Base-by-base conservation (phyloP, 2,888 invertebrate species). In the Marasmarcha lunaedactyla region DNA sequence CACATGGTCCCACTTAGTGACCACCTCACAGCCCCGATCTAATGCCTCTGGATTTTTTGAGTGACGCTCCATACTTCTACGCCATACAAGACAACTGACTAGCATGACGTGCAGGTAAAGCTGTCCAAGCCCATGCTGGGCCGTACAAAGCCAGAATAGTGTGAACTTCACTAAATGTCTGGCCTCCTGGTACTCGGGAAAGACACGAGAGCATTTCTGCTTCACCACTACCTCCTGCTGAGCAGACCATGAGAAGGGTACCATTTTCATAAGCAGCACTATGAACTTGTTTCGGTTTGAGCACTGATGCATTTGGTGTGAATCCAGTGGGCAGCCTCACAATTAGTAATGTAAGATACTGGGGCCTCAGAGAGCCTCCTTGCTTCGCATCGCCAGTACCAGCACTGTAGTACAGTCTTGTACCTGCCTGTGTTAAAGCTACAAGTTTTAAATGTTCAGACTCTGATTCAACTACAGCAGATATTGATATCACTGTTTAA, bases 251-350 rank as follows among this genome's bases (percentile, higher is more conserved):
- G 30, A 85, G 65, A 9, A 84, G 51, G 0, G 81, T 65, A 33
- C 83, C 90, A 71, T 88, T 87, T 47, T 85, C 87, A 63, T 91
- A 89, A 40, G 90, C 88, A 10, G 91, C 90, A 69, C 87, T 88
- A 65, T 95, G 95, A 1, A 97, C 94, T 64, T 90, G 90, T 59
- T 90, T 90, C 0, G 95, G 95, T 57, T 92, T 88, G 50, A 91
- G 87, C 20, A 91, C 89, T 12, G 90, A 88, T n/a, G 95, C 89
- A 59, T 92, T 93, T 2, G 95, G 94, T 10, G 95, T 92, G 72
- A 94, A 97, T 3, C 98, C 98, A 5, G 98, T 97, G 11, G 98
- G 98, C 37, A 98, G 83, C 35, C 98, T 87, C 1, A 98, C 94
- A 65, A 98, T 98, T 20, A 95, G 84, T 42, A 98, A 71, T 33